These are phyloP conservation scores for Corythoichthys haematopterus DNA, from an alignment of 2,113 vertebrate species.

Conservation along the genomic window DNA sequence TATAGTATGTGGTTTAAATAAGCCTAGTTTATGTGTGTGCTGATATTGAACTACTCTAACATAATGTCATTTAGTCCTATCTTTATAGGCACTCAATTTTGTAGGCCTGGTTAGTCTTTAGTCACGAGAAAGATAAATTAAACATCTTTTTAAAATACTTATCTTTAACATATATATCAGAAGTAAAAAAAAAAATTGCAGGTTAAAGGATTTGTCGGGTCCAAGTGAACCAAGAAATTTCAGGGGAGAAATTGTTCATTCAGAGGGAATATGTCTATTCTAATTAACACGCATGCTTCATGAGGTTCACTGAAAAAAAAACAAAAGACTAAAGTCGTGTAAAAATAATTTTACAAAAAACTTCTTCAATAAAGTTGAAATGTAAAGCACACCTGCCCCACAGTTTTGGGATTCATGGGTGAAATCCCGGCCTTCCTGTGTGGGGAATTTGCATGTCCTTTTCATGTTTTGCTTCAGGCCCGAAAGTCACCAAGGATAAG, in stretches of 20 bases:
- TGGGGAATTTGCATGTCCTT: not conserved
- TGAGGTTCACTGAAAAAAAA: constrained; percentile 10
- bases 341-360: not conserved
- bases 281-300: not conserved
- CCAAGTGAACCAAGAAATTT: not conserved
- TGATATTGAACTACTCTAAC: not conserved
- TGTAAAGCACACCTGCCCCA: not conserved
- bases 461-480: not conserved
- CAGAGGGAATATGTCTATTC: not conserved
- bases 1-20: not conserved
- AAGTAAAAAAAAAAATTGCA: not conserved
- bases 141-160: constrained; percentile 2
- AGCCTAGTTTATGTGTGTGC: not conserved
- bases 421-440: not conserved
- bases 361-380: constrained; percentile 11
- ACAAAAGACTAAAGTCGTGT: not conserved
- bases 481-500: not conserved
- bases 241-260: not conserved
- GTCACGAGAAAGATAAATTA: not conserved
- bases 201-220: not conserved
- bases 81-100: not conserved
- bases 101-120: not conserved
- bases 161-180: constrained; percentile 32
- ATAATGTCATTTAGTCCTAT: not conserved
- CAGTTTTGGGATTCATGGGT: not conserved